Evolutionary conservation across 2,888 invertebrate species (phyloP), one percentile per base, ranked within the genome.

Genomic region (Morpho deidamia): DNA sequence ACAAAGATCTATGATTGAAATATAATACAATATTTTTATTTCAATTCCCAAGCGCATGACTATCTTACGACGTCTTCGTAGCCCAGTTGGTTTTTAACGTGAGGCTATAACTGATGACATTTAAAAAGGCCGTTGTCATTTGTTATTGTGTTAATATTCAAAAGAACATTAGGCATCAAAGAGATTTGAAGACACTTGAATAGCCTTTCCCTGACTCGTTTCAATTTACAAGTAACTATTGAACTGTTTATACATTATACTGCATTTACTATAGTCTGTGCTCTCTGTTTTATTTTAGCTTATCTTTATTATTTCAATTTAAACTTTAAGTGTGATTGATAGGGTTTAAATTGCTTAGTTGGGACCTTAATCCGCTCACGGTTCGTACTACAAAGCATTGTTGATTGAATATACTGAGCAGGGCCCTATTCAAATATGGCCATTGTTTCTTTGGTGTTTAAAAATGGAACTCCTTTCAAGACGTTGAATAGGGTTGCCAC

Each of bases 381-480:
- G n/a, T 50, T 35, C 71, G 71, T 46, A 39, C 63, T 60, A 64
- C 66, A 64, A 68, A 62, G 71, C 68, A 77, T 81, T 81, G 83
- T 83, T 74, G 76, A 81, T 80, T 78, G 72, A 80, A 81, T 80
- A 68, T 65, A 54, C 52, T 47, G 64, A 76, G 74, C 70, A 72
- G 74, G 23, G 72, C 70, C 69, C 79, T 76, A 84, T 85, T 83
- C 81, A 82, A 81, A 78, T 64, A 73, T 54, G 61, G 61, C 70
- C 67, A 82, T 85, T 85, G 85, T 85, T 82, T 82, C 74, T 58
- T 59, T 49, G 45, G 67, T 68, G 68, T 74, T 79, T 76, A 74
- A 79, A 78, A 78, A 77, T 72, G 70, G 69, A 74, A 72, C 76
- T 76, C 70, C 72, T 80, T 77, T 81, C 72, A 71, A 72, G 62